Base-by-base conservation (phyloP, 2,113 vertebrate genomes). In the Merops nubicus region DNA sequence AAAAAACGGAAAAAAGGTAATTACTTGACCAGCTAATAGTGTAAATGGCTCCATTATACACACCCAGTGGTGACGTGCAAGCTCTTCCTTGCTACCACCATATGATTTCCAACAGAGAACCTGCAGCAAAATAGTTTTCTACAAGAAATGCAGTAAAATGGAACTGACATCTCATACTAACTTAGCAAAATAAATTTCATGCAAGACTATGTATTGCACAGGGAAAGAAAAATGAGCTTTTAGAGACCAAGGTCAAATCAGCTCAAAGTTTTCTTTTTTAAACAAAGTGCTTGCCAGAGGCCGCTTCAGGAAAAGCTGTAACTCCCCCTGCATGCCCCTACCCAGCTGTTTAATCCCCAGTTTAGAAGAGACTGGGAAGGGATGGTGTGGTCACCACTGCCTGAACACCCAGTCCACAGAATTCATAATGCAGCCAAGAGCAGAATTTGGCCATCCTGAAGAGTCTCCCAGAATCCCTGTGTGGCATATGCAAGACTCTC, bases 131-230 rank as follows among this genome's bases (percentile, higher is more conserved):
- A 11, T 63, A 81, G 47, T 64, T 97, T 91, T 65, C 69, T 83
- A 53, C 25, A 62, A 76, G 33, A 87, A 79, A 20, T 25, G 70
- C n/a, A 93, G 42, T 56, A 43, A 67, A 73, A 74, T 76, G 53
- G 75, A 91, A 96, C n/a, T 53, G 88, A 93, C 87, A 91, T 84
- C 76, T 92, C 51, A 42, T 63, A 88, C 7, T 23, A 88, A 42
- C 36, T 64, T 36, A 59, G 68, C 90, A 91, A 94, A 91, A 95
- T 68, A 91, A 93, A 92, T 91, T 80, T 64, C 33, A 50, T 51
- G 36, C 40, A 93, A 93, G 77, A 73, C 22, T 72, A 74, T 22
- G 33, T 26, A 89, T 65, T 51, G 85, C 76, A 75, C 5, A 5
- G 17, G n/a, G 12, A 5, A 40, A 8, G 21, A 36, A 13, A 33